Base-by-base conservation (phyloP, 1,140 invertebrate species). In the Oreohelix idahoensis region DNA sequence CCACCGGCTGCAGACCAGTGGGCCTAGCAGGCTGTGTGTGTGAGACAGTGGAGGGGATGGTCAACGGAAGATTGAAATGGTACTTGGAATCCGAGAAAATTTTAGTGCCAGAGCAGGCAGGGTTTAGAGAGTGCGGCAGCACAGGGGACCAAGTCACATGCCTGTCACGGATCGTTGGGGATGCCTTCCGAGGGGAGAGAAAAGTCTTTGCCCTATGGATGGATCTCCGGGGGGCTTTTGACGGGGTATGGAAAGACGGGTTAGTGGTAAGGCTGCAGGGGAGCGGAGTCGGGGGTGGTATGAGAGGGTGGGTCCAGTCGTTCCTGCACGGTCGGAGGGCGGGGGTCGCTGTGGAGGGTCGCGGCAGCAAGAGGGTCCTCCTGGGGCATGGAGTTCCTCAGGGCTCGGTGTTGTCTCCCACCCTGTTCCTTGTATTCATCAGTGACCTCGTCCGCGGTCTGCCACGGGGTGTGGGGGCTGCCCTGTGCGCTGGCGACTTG, bases 381-480 rank as follows among this genome's bases (percentile, higher is more conserved):
- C 49, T 83, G 39, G 17, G 53, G 20, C 69, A 83, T 36, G 80
- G 85, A 63, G 74, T 84, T 45, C 83, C 83, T 29, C 83, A 83
- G 49, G 83, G 85, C n/a, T 75, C 75, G 17, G 85, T 84, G 32
- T 53, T 86, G 26, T 83, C 66, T n/a, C 79, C 80, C 8, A 84
- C 79, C 0, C 75, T 86, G 15, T 83, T 84, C 79, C 79, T 86
- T 11, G n/a, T 86, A n/a, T 86, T 83, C 80, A 84, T 83, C 51
- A 84, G 79, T 70, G 85, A 86, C 74, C 36, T 86, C 4, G 83
- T 84, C 0, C 49, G 35, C 10, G 36, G 84, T 23, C 53, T 20
- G 26, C 26, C 10, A 15, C 10, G 2, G 4, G 53, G 53, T 11
- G 26, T 58, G 15, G 20, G 4, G 15, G 53, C 20, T 20, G 53